Evolutionary conservation across 1,140 invertebrate genomes (phyloP).

Genomic region (Drosophila setifemur): DNA sequence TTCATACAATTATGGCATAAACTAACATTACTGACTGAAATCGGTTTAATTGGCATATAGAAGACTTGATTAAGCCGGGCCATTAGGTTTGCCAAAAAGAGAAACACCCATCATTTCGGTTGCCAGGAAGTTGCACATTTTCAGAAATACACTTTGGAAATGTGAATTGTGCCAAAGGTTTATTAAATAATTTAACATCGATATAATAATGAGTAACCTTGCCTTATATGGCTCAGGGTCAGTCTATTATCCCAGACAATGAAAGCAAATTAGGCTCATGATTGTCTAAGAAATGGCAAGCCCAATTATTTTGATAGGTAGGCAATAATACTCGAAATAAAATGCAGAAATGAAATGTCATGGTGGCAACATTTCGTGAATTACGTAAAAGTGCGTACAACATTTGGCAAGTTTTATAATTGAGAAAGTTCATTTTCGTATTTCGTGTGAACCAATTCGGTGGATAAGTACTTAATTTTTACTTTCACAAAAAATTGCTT

Average conservation of each 20-base stretch:
- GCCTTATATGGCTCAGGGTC: slow-evolving; percentile 57
- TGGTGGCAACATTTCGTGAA: slow-evolving; percentile 33
- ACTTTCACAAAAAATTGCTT: background rate
- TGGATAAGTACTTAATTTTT: background rate
- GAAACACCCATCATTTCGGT: slow-evolving; percentile 3
- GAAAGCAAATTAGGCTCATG: slow-evolving; percentile 53
- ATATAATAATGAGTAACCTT: slow-evolving; percentile 44
- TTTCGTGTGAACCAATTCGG: slow-evolving; percentile 21
- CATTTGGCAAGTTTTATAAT: slow-evolving; percentile 9
- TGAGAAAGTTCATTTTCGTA: slow-evolving; percentile 22
- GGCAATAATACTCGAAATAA: slow-evolving; percentile 12
- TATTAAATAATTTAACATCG: background rate
- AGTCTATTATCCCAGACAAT: slow-evolving; percentile 43
- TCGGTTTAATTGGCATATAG: slow-evolving; percentile 65
- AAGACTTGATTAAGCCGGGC: slow-evolving; percentile 56
- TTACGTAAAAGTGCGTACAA: slow-evolving; percentile 25
- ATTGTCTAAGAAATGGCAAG: slow-evolving; percentile 56
- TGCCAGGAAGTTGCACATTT: slow-evolving; percentile 19
- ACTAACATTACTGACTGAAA: slow-evolving; percentile 44
- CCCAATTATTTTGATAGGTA: slow-evolving; percentile 55
- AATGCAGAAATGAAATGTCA: slow-evolving; percentile 47
- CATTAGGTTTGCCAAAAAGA: slow-evolving; percentile 28
- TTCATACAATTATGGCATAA: slow-evolving; percentile 38
- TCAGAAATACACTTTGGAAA: slow-evolving; percentile 1
- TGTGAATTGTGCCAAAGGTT: slow-evolving; percentile 11